Conservation (phyloP, 2,113 vertebrate species). For the Motacilla tschutschensis region DNA sequence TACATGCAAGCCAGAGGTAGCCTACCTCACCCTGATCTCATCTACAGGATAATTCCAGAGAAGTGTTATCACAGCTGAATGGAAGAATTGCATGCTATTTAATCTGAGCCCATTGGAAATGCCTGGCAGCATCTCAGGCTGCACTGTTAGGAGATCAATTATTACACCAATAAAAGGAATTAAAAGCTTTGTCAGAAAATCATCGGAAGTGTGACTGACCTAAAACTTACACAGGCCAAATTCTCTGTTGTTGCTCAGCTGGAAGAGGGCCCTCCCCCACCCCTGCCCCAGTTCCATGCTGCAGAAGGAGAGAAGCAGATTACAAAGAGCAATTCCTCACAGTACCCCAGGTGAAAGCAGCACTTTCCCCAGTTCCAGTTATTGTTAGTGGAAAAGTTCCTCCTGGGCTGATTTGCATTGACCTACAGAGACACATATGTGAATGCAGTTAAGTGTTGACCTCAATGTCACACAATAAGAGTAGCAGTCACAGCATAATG, state of each 20-base stretch:
- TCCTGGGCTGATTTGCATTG: background rate
- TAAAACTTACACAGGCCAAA: background rate
- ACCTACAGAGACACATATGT: background rate
- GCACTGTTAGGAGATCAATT: conserved; percentile 25
- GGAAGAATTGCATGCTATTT: background rate
- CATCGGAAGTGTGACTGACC: background rate
- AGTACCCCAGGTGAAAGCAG: background rate
- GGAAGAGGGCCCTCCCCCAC: background rate
- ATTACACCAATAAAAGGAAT: conserved; percentile 30
- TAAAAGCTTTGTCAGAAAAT: conserved; percentile 27
- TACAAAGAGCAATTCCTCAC: background rate
- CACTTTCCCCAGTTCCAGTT: background rate
- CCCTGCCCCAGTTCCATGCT: accelerated
- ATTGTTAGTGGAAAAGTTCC: background rate
- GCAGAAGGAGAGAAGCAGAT: background rate
- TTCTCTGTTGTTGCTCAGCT: background rate
- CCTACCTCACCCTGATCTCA: background rate
- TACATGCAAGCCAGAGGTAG: background rate
- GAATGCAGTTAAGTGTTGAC: background rate
- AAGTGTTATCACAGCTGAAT: conserved; percentile 2
- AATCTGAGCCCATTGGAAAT: background rate
- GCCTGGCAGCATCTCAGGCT: background rate
- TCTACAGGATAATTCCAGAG: background rate
- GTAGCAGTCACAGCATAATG: background rate
- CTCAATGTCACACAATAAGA: background rate